phyloP scores from a whole-genome alignment of 1,140 invertebrate species.

The Grapholita molesta region DNA sequence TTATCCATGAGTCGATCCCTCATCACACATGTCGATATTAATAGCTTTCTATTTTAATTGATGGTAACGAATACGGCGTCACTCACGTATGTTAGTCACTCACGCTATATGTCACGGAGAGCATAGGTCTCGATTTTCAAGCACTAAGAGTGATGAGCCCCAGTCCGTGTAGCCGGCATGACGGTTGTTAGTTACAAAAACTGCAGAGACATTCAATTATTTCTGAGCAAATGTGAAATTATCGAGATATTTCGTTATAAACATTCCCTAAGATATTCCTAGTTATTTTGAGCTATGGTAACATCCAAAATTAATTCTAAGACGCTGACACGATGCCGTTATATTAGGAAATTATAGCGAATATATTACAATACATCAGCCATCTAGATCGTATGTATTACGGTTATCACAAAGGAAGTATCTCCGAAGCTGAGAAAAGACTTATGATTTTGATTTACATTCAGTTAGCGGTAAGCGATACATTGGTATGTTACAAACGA shows the following conservation, averaged over 20 bases:
- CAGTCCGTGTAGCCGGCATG: no score
- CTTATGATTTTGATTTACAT: neutral
- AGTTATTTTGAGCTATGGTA: neutral
- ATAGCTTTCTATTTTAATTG: no score
- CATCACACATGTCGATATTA: neutral
- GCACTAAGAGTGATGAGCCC: no score
- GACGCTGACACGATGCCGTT: neutral
- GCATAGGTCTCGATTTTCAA: no score
- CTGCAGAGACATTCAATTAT: neutral
- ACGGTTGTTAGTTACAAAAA: neutral
- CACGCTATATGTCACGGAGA: no score
- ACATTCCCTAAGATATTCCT: neutral
- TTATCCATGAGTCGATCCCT: neutral
- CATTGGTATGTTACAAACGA: neutral
- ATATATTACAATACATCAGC: conserved; percentile 14
- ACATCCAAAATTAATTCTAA: neutral
- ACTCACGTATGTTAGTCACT: no score
- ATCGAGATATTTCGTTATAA: neutral
- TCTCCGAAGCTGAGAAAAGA: neutral
- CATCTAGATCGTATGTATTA: neutral
- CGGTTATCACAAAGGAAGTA: neutral
- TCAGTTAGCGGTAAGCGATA: neutral
- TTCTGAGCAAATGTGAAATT: neutral
- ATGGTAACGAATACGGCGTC: no score
- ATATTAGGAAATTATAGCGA: neutral